A percentile compares a stretch with the other conserved stretches of the same genome.
These are phyloP conservation scores for Drosophila orosa DNA, from an alignment of 1,140 invertebrate species.

Conservation along the genomic window DNA sequence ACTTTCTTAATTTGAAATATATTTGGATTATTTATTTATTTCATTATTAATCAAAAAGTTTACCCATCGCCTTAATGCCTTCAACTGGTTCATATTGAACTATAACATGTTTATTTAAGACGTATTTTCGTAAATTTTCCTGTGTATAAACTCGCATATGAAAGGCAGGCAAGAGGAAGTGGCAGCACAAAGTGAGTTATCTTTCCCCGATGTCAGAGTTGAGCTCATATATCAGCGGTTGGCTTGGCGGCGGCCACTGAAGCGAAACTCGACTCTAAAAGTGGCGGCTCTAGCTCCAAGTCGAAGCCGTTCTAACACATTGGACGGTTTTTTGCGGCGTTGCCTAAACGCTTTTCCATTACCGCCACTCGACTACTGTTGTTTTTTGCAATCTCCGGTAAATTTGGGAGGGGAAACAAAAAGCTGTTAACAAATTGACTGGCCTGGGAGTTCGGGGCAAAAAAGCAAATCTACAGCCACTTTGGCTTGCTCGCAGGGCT, in stretches of 20 bases:
- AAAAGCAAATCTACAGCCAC: slow-evolving; percentile 36
- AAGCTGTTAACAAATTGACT: slow-evolving; percentile 77
- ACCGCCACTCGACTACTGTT: slow-evolving; percentile 44
- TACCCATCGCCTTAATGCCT: no score
- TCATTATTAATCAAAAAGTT: no score
- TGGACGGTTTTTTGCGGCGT: slow-evolving; percentile 36
- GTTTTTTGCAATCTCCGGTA: slow-evolving; percentile 77
- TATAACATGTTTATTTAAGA: no score
- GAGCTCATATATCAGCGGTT: slow-evolving; percentile 69
- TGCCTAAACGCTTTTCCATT: slow-evolving; percentile 64
- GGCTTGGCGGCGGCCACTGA: slow-evolving; percentile 67
- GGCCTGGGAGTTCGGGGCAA: slow-evolving; percentile 39
- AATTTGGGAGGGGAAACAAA: slow-evolving; percentile 66
- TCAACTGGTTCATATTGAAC: no score
- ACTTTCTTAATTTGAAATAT: no score
- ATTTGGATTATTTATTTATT: no score
- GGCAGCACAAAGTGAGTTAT: slow-evolving; percentile 70
- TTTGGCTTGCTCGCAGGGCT: slow-evolving; percentile 7
- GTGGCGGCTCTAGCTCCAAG: slow-evolving; percentile 27
- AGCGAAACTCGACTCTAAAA: slow-evolving; percentile 40
- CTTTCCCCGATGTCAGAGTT: slow-evolving; percentile 41
- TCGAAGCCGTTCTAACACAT: slow-evolving; percentile 73
- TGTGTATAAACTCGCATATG: not conserved
- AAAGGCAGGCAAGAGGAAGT: slow-evolving; percentile 29
- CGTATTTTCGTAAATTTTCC: no score